These are phyloP conservation scores for Horisme vitalbata DNA, from an alignment of 2,888 invertebrate species.

Conservation along the genomic window DNA sequence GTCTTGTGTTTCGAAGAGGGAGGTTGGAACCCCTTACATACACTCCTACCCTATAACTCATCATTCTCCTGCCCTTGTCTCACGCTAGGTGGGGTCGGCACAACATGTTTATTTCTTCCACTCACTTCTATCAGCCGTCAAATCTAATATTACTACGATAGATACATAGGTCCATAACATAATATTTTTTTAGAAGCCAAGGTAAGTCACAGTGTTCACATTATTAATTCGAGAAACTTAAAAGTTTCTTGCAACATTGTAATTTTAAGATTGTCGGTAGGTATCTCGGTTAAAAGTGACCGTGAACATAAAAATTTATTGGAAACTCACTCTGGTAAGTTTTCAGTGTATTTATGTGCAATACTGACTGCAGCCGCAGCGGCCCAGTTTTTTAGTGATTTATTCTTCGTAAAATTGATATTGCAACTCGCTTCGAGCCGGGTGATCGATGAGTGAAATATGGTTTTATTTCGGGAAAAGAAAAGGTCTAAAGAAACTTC, in stretches of 20 bases:
- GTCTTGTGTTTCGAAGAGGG: too few relatives aligned
- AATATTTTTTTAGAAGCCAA: too few relatives aligned
- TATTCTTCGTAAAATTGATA: constrained; percentile 10
- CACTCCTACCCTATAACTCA: too few relatives aligned
- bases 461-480: neutral
- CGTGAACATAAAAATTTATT: constrained; percentile 6
- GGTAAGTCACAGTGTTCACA: too few relatives aligned
- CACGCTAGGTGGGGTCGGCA: too few relatives aligned
- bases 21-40: too few relatives aligned
- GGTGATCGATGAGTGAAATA: constrained; percentile 2
- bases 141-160: too few relatives aligned
- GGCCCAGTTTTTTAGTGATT: constrained; percentile 5
- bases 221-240: too few relatives aligned
- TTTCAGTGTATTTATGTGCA: constrained; percentile 7
- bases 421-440: neutral
- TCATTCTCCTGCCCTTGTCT: too few relatives aligned
- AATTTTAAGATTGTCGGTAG: constrained; percentile 2
- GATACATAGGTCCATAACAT: too few relatives aligned
- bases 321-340: constrained; percentile 9
- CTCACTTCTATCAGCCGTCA: too few relatives aligned
- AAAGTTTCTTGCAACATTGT: neutral
- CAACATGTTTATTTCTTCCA: too few relatives aligned
- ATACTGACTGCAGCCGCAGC: constrained; percentile 3
- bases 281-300: constrained; percentile 6
- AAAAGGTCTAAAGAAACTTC: neutral